These are phyloP conservation scores for Aplocera efformata DNA, from an alignment of 2,888 invertebrate species.

Conservation along the genomic window DNA sequence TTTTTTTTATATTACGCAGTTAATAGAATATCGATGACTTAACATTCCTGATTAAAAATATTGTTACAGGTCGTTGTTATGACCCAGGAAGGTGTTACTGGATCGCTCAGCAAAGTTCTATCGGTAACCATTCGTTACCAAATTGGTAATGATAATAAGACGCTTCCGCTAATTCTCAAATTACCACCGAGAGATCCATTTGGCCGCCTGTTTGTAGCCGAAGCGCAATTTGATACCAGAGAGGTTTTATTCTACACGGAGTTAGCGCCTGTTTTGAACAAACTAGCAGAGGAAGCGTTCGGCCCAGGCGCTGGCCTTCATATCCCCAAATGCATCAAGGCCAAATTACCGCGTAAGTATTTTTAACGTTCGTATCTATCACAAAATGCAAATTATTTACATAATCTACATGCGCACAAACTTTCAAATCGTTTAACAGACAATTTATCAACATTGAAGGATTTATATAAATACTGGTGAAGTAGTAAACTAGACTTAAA, in stretches of 20 bases:
- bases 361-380: too few species aligned
- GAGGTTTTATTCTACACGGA: constrained; percentile 92
- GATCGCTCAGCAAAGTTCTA: constrained; percentile 87
- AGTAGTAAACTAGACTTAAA: too few species aligned
- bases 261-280: constrained; percentile 86
- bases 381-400: too few species aligned
- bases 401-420: too few species aligned
- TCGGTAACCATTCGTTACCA: constrained; percentile 87
- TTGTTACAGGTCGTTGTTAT: constrained; percentile 58
- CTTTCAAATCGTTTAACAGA: too few species aligned
- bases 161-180: constrained; percentile 84
- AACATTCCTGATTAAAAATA: neutral
- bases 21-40: too few species aligned
- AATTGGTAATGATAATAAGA: constrained; percentile 51
- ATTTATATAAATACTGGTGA: too few species aligned
- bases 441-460: too few species aligned
- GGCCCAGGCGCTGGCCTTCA: constrained; percentile 67
- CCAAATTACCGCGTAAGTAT: constrained; percentile 81
- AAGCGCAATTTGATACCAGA: constrained; percentile 89
- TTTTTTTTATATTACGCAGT: too few species aligned
- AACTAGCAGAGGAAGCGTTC: constrained; percentile 81
- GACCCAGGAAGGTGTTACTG: constrained; percentile 83
- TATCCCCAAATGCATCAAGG: constrained; percentile 83
- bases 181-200: constrained; percentile 89
- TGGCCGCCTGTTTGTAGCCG: constrained; percentile 88